Conservation (phyloP, 2,113 vertebrate species). For the Talpa occidentalis region DNA sequence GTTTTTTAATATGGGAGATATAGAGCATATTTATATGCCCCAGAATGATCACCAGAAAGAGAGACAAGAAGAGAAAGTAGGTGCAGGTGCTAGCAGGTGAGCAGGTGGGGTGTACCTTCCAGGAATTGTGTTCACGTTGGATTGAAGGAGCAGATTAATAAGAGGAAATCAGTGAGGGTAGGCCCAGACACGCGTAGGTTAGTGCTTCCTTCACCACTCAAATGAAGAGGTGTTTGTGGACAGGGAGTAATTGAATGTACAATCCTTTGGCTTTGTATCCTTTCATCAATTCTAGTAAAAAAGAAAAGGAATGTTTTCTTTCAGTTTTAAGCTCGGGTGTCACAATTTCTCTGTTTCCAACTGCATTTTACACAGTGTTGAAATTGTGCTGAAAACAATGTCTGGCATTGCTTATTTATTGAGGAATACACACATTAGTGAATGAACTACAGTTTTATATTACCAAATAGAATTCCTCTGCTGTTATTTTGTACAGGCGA, state of each 20-base stretch:
- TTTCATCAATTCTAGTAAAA: not conserved
- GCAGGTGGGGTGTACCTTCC: no score
- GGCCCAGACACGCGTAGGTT: not conserved
- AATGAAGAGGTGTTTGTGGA: slow-evolving; percentile 28
- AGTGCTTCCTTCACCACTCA: not conserved
- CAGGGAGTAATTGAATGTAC: not conserved
- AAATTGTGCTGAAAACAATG: not conserved
- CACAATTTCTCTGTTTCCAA: not conserved
- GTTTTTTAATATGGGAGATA: not conserved
- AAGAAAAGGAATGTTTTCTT: slow-evolving; percentile 6
- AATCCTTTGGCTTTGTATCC: not conserved
- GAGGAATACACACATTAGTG: not conserved
- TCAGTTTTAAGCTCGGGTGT: not conserved
- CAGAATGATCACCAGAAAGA: not conserved
- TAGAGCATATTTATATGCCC: not conserved
- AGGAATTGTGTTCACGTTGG: not conserved
- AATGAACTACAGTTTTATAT: not conserved
- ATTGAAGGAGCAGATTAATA: not conserved
- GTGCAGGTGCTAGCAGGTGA: not conserved
- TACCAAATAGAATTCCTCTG: not conserved
- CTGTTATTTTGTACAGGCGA: not conserved
- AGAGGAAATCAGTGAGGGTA: not conserved
- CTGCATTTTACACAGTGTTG: not conserved
- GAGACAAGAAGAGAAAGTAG: not conserved
- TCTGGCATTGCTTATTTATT: not conserved